Base-by-base conservation (phyloP, 2,797 vertebrate genomes). In the Erethizon dorsatum region DNA sequence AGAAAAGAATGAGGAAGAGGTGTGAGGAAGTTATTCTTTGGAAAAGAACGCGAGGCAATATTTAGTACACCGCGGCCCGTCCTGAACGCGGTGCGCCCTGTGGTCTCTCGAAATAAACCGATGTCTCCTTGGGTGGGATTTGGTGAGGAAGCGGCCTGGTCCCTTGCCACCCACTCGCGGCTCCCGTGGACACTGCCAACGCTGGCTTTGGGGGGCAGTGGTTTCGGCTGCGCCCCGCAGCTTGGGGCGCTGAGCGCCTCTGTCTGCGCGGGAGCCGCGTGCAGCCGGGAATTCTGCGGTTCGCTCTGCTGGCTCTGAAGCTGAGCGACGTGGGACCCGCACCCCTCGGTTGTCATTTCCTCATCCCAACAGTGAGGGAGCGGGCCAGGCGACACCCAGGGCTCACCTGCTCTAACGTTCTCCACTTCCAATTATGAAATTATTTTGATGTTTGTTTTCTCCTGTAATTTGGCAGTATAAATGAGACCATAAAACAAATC, bases 381-480 rank as follows among this genome's bases (percentile, higher is more conserved):
- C 5, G 52, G 78, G 37, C n/a, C 17, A 18, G 50, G 84, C 14
- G 0, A 61, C 88, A 50, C 41, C 14, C 0, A n/a, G 31, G 47
- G 41, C 63, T 63, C 45, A 1, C 54, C 78, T 0, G 0, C 31
- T n/a, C 63, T 47, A 41, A n/a, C 1, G 3, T 18, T 69, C 45
- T 59, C 73, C 75, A 31, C 89, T 88, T 82, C 26, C 82, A 65
- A 65, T 73, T 95, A 54, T 69, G 54, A 73, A 71, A 75, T 77
- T 37, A 83, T 79, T 90, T 95, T 94, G 79, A 18, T 95, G 56
- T 88, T 50, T 88, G 50, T 83, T 82, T 28, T 17, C 65, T 37
- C 28, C 71, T 88, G 63, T 85, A 84, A 93, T 92, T 92, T 95
- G 93, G 45, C 57, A 50, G 28, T 20, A 33, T 63, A 65, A 41